These are phyloP conservation scores for Fulica atra DNA, from an alignment of 2,113 vertebrate genomes.

Conservation along the genomic window DNA sequence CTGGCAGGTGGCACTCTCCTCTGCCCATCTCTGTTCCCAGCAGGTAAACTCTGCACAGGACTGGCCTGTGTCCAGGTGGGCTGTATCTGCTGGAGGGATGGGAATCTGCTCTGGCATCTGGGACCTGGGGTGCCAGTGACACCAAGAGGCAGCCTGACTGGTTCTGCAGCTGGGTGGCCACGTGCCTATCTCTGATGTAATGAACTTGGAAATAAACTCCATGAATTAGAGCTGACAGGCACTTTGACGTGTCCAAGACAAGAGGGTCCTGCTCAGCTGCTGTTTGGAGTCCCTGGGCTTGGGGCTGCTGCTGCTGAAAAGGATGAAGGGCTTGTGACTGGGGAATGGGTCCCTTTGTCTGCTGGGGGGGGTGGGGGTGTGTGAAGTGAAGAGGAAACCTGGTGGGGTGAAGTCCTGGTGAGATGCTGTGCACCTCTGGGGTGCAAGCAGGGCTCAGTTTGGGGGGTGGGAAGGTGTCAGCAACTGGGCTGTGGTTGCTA, in stretches of 20 bases:
- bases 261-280: neutral
- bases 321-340: neutral
- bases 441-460: neutral
- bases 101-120: neutral
- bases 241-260: accelerated
- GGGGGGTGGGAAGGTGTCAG: neutral
- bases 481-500: neutral
- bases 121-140: neutral
- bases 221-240: neutral
- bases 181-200: neutral
- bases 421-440: no score
- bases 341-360: neutral
- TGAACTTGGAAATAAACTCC: neutral
- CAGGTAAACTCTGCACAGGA: neutral
- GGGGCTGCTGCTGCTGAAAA: no score
- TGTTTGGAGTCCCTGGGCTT: neutral
- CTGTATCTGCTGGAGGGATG: neutral
- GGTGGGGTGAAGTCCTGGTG: neutral
- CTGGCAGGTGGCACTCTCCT: neutral
- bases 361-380: accelerated
- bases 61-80: accelerated
- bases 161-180: neutral
- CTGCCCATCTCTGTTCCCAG: neutral
- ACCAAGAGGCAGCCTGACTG: neutral
- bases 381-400: neutral